A percentile compares a stretch with the other conserved stretches of the same genome.
Conservation (phyloP, 2,113 vertebrate species). For the Sus scrofa region DNA sequence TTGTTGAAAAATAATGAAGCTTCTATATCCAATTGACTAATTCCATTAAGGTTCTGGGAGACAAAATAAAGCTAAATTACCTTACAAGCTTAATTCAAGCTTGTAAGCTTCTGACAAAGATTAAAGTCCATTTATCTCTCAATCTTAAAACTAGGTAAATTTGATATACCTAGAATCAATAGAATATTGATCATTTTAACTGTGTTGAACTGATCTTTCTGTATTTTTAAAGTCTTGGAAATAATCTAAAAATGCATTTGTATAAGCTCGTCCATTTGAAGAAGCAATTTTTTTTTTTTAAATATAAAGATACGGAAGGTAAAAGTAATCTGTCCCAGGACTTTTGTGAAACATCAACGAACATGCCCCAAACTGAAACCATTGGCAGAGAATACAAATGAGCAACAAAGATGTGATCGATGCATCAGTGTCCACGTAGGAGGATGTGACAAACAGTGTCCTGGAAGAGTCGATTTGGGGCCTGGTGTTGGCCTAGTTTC, state of each 20-base stretch:
- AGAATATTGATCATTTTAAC: background rate
- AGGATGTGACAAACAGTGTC: background rate
- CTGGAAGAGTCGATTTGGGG: background rate
- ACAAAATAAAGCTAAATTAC: constrained; percentile 31
- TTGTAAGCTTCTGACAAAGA: background rate
- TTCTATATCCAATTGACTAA: background rate
- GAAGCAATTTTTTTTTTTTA: background rate
- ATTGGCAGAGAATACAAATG: constrained; percentile 18
- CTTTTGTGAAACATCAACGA: constrained; percentile 23
- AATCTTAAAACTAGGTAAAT: background rate
- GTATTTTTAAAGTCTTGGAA: background rate
- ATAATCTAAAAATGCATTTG: background rate
- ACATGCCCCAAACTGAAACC: constrained; percentile 11
- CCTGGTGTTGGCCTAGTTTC: background rate
- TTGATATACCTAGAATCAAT: background rate
- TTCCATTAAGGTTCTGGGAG: background rate
- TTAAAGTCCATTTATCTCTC: constrained; percentile 18
- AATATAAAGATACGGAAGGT: background rate
- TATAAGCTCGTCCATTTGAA: background rate
- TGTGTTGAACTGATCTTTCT: background rate
- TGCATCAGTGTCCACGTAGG: background rate
- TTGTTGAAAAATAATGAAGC: constrained; percentile 39
- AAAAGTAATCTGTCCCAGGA: constrained; percentile 13
- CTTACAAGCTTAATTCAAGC: background rate
- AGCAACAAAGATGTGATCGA: background rate